Evolutionary conservation across 2,797 vertebrate genomes (phyloP).

Genomic region (Cuculus canorus): DNA sequence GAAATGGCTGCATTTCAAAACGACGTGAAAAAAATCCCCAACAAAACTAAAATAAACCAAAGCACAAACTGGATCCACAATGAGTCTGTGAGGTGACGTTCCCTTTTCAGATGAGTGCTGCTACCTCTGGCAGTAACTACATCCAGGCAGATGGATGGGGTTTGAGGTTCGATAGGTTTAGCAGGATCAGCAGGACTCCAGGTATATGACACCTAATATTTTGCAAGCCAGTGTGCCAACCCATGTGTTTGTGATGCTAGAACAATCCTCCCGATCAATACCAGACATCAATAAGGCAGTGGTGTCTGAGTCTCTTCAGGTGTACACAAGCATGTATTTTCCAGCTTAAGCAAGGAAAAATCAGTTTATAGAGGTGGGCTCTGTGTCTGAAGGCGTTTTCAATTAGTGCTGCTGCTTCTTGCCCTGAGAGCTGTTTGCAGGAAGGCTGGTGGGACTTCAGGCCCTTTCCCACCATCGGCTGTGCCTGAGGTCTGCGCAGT

Average conservation of each 20-base stretch:
- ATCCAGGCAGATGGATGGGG: not conserved
- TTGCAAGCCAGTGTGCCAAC: not conserved
- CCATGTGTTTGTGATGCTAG: fast-evolving
- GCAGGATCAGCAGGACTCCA: not conserved
- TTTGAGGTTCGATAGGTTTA: too few species aligned
- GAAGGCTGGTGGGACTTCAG: not conserved
- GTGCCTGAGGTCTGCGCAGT: not conserved
- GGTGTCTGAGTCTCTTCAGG: not conserved
- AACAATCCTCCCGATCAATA: not conserved
- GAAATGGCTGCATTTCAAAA: not conserved
- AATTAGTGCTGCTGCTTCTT: not conserved
- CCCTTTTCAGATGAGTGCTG: fast-evolving
- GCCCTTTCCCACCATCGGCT: not conserved
- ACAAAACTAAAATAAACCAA: not conserved
- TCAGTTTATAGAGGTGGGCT: not conserved
- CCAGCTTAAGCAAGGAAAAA: not conserved
- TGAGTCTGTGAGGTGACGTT: fast-evolving
- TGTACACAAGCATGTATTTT: not conserved
- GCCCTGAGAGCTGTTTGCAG: not conserved
- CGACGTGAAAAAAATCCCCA: not conserved
- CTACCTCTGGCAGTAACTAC: not conserved
- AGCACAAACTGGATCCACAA: fast-evolving
- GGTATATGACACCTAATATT: not conserved
- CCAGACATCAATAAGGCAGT: not conserved
- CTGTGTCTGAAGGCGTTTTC: not conserved